Evolutionary conservation across 1,140 invertebrate species (phyloP), one percentile per base, ranked within the genome.

Genomic region (Psix sp.): DNA sequence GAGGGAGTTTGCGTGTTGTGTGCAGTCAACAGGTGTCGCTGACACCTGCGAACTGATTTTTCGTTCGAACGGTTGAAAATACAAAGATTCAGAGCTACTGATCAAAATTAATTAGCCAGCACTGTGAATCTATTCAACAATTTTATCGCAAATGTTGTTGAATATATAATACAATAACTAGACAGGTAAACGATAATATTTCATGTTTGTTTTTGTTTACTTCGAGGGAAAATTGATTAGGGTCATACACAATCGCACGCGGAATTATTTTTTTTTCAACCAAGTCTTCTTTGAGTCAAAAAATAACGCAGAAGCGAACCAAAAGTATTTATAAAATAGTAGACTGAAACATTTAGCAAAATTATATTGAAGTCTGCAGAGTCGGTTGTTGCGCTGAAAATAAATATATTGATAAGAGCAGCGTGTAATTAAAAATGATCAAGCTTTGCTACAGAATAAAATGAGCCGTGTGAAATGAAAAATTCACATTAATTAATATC

Each of bases 61-160:
- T 46, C 49, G 51, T 48, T 33, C 15, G 17, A 48, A 48, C 56
- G 24, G 49, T 40, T 45, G 15, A 24, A 35, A 51, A 43, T 49
- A 26, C 31, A 51, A 67, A 67, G 36, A 67, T 67, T 36, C 20
- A 15, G 20, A 39, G 21, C 20, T 16, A n/a, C 5, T 11, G 29
- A 51, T 36, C 36, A 43, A 56, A 42, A 18, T 26, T 67, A 67
- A 57, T 67, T 57, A 56, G 63, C 14, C 39, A n/a, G n/a, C n/a
- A n/a, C n/a, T n/a, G n/a, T n/a, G n/a, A n/a, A n/a, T n/a, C n/a
- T n/a, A n/a, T 11, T 11, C 24, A 35, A 7, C 26, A 29, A 29
- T 29, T 29, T 29, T 29, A 29, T n/a, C n/a, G n/a, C n/a, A n/a
- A n/a, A n/a, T n/a, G n/a, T n/a, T n/a, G n/a, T n/a, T n/a, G n/a